Evolutionary conservation across 1,140 invertebrate genomes (phyloP), one percentile per base, ranked within the genome.

Genomic region (Cepaea nemoralis): DNA sequence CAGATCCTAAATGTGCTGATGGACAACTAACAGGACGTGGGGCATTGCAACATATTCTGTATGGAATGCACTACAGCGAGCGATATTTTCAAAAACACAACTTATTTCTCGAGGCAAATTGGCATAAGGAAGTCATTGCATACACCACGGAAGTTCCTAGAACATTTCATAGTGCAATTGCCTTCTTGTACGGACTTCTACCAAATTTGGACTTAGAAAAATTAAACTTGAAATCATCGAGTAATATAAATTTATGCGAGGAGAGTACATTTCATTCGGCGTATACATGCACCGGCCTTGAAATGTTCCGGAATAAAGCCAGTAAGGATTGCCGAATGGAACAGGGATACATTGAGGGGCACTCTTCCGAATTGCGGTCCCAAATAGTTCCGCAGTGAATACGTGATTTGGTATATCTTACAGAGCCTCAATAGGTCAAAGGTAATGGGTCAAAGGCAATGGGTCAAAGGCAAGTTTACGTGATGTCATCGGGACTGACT

Each of bases 91-190:
- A 93, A 80, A 92, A 93, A 48, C 87, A 94, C 37, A 92, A 93
- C 22, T 87, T 95, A 12, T 91, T 92, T 37, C 83, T 87, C 39
- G 82, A 82, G 31, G 67, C 91, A 91, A 84, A 90, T 87, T 66
- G 91, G 91, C 85, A 63, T 8, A 93, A 94, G 31, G 94, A 96
- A 77, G 91, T 96, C 35, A 90, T 95, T 35, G 93, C 95, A 3
- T 96, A 95, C 87, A 96, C 95, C 81, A 98, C 97, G 0, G 93
- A 95, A 50, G 97, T 96, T 90, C 92, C 95, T 12, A 93, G 97
- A 86, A 98, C 97, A 19, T 96, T 96, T 84, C 97, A 98, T 90
- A 97, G 96, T 87, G 94, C 95, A 6, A 91, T 97, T 50, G 96
- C 96, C 1, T 93, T 97, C 82, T 88, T 97, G 19, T 97, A 94